Base-by-base conservation (phyloP, 2,888 invertebrate genomes). In the Epistrophella euchroma region DNA sequence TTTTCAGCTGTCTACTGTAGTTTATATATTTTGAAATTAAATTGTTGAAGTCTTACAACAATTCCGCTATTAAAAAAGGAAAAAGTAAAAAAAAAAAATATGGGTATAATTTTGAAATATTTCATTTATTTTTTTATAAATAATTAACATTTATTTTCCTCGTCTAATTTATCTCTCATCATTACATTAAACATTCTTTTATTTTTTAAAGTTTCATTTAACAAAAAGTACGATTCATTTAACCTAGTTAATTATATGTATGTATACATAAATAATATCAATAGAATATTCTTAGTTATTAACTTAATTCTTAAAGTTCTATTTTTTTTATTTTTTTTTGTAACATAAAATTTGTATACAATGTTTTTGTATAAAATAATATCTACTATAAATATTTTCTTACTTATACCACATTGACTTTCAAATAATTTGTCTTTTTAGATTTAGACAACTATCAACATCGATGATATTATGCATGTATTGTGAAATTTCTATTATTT, bases 121-220 rank as follows among this genome's bases (percentile, higher is more conserved):
- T 17, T 68, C 52, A 64, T 43, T 25, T 70, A 43, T 70, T 62
- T 62, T 55, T 60, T 62, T 64, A 50, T 45, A 62, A 73, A 73
- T 37, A 60, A 73, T 72, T 37, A 32, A 40, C 50, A 40, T 55
- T 55, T 68, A 50, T 50, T 68, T 43, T 56, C 66, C 22, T 40
- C 37, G 40, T 52, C 19, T 62, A 68, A 47, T 43, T 66, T 68
- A 52, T 40, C 19, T 11, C 17, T 45, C 43, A 45, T 64, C 11
- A 28, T 62, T 64, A 17, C 32, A 64, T 45, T 40, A 60, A 60
- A 40, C n/a, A 22, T 28, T 43, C 13, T 45, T 45, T 64, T n/a
- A 25, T 64, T 64, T 43, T 43, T 17, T 7, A 13, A 13, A 17
- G 25, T 45, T 64, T 60, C 60, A 25, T 22, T 60, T 45, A 64